phyloP scores from a whole-genome alignment of 2,888 invertebrate genomes.

The Melangyna quadrimaculata region DNA sequence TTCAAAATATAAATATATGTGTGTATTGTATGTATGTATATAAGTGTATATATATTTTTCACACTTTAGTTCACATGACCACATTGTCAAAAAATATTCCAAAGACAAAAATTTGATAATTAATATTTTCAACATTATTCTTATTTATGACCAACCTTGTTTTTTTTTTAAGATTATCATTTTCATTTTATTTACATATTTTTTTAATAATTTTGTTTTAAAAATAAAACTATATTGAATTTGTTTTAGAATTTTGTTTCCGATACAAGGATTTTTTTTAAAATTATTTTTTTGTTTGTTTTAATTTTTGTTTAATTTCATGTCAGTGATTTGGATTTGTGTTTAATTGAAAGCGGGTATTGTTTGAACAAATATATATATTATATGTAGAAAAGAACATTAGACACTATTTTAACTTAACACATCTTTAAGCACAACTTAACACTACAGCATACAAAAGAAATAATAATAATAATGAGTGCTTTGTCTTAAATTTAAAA shows the following conservation, averaged over 20 bases:
- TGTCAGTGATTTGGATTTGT: conserved; percentile 51
- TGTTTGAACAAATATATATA: conserved; percentile 33
- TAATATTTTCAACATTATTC: conserved; percentile 7
- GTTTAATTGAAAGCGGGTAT: conserved; percentile 39
- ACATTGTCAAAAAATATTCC: conserved; percentile 29
- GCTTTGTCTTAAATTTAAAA: conserved; percentile 40
- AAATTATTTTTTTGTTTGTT: too few species aligned
- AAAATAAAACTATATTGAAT: conserved; percentile 30
- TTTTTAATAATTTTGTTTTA: conserved; percentile 46
- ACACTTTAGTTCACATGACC: conserved; percentile 39
- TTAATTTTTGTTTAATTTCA: too few species aligned
- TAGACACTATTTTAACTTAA: conserved; percentile 50
- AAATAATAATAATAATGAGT: conserved; percentile 42
- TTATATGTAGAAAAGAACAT: conserved; percentile 28
- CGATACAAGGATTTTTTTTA: conserved; percentile 10
- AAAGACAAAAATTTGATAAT: conserved; percentile 29
- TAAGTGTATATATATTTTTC: conserved; percentile 39
- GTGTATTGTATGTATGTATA: conserved; percentile 46
- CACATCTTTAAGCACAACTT: conserved; percentile 64
- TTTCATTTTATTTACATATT: conserved; percentile 42
- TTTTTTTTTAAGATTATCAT: background rate
- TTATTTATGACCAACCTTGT: background rate
- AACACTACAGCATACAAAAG: conserved; percentile 62
- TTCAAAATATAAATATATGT: conserved; percentile 67
- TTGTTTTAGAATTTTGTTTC: conserved; percentile 42